phyloP scores from a whole-genome alignment of 1,140 invertebrate species.

The Papilio polyxenes region DNA sequence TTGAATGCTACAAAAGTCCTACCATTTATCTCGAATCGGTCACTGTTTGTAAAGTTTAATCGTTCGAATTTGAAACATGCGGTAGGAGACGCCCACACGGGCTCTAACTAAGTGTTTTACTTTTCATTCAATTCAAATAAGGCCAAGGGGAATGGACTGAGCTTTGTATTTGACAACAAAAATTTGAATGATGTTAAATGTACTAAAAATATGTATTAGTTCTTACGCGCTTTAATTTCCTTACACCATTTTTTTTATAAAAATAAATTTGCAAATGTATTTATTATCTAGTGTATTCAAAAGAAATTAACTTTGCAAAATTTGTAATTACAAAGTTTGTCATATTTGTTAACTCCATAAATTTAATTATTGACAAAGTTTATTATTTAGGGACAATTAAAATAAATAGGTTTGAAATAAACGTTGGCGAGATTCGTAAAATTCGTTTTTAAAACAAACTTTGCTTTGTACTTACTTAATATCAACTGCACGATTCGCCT shows the following conservation, averaged over 20 bases:
- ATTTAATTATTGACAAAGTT: neutral
- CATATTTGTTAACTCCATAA: no score
- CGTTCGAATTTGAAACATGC: slow-evolving; percentile 52
- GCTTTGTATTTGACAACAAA: slow-evolving; percentile 38
- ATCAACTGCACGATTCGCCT: slow-evolving; percentile 15
- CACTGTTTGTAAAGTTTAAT: slow-evolving; percentile 48
- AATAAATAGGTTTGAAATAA: neutral
- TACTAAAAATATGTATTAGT: neutral
- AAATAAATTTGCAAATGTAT: neutral
- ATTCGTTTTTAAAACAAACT: neutral
- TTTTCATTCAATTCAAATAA: slow-evolving; percentile 66
- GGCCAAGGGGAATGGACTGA: slow-evolving; percentile 42
- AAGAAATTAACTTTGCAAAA: neutral
- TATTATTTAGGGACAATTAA: no score
- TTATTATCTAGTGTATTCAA: no score
- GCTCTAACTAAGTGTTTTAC: slow-evolving; percentile 44
- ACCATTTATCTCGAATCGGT: slow-evolving; percentile 33
- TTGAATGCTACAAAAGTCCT: slow-evolving; percentile 1
- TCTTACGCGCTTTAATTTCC: neutral
- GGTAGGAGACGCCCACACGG: slow-evolving; percentile 50
- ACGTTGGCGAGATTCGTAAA: neutral
- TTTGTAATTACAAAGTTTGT: neutral
- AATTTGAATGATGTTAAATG: neutral
- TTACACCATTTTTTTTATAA: neutral
- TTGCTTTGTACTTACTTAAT: slow-evolving; percentile 20